Evolutionary conservation across 53 echinoderm and acorn worm genomes (phyloP), one percentile per base, ranked within the genome.

Genomic region (Astropecten irregularis): DNA sequence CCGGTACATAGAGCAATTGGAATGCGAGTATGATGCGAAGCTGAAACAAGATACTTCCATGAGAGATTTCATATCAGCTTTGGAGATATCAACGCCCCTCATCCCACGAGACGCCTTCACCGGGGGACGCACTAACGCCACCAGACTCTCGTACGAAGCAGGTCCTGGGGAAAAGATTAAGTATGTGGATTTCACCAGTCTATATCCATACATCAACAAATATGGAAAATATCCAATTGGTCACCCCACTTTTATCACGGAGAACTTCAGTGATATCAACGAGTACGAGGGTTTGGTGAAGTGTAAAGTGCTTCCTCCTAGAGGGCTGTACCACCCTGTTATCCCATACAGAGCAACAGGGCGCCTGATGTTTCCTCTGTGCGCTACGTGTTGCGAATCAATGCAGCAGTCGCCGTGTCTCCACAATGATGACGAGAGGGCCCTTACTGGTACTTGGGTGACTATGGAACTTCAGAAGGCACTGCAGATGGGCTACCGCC

Each of bases 201-300:
- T 89, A 25, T 89, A 93, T 18, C 93, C 89, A 0, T 90, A 68
- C 57, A 81, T 83, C 0, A 89, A 93, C 28, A 87, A 93, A 53
- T 93, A 93, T 33, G 66, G 77, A 2, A 23, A 58, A n/a, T n/a
- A n/a, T n/a, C n/a, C n/a, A n/a, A n/a, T n/a, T n/a, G n/a, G n/a
- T n/a, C n/a, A n/a, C n/a, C n/a, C n/a, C n/a, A n/a, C n/a, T n/a
- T n/a, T n/a, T n/a, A n/a, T n/a, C n/a, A n/a, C n/a, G n/a, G n/a
- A n/a, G n/a, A n/a, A n/a, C n/a, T n/a, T n/a, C n/a, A n/a, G n/a
- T n/a, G n/a, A n/a, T n/a, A n/a, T n/a, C n/a, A n/a, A n/a, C n/a
- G n/a, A n/a, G n/a, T n/a, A n/a, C n/a, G n/a, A n/a, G n/a, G n/a
- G n/a, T n/a, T n/a, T n/a, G n/a, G n/a, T n/a, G n/a, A n/a, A n/a